Base-by-base conservation (phyloP, 2,888 invertebrate genomes). In the Hydroisotoma schaefferi region DNA sequence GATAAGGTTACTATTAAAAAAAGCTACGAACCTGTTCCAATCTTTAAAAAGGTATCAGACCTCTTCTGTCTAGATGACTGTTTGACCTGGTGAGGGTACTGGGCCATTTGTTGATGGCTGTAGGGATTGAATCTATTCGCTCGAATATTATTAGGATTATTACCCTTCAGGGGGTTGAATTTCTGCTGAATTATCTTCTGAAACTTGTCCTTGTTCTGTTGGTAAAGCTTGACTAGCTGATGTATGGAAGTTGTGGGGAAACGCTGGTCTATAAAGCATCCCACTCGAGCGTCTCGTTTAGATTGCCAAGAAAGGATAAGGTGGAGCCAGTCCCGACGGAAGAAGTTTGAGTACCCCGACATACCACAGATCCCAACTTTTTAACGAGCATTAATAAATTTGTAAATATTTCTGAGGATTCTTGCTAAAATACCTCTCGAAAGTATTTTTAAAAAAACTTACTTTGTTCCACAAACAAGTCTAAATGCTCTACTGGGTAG, bases 361-460 rank as follows among this genome's bases (percentile, higher is more conserved):
- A 78, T 76, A 1, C 80, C 80, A 65, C 81, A 81, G 3, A 81
- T 69, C 27, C 77, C 72, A 58, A 81, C 81, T 81, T n/a, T n/a
- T n/a, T n/a, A n/a, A n/a, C 63, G 51, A 74, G 73, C 18, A 43
- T 27, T 20, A 26, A n/a, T 15, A 10, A 10, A 6, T 18, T 20
- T 18, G 25, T 23, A 22, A 46, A 20, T 25, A 23, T 22, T 4
- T 23, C 15, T 23, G 15, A 38, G 23, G n/a, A 18, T 18, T 43
- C 25, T 27, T 53, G 68, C 70, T 52, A n/a, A n/a, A n/a, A n/a
- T 15, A 43, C 43, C 10, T 18, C 20, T 20, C 43, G 25, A 46
- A 22, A 46, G 25, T 25, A 23, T 22, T 4, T 23, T 20, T 23
- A n/a, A 38, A 23, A 20, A 18, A 20, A 47, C 25, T 27, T 53